Evolutionary conservation across 1,140 invertebrate genomes (phyloP).

Genomic region (Holotrichia oblita): DNA sequence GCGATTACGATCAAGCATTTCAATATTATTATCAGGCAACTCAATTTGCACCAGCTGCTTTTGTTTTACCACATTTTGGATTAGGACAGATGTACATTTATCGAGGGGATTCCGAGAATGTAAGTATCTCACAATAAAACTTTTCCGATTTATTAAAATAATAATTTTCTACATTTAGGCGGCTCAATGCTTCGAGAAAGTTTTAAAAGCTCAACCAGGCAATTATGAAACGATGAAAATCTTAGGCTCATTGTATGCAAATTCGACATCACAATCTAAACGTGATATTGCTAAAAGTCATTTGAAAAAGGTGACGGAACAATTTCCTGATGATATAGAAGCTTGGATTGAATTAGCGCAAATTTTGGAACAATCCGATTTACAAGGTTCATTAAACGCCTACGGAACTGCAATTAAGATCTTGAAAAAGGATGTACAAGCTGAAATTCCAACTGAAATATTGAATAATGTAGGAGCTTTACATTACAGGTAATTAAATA

Average conservation of each 20-base stretch:
- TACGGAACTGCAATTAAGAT: constrained; percentile 95
- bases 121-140: too few species aligned
- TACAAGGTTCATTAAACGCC: constrained; percentile 86
- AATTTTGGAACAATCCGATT: constrained; percentile 95
- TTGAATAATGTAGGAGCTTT: constrained; percentile 97
- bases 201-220: constrained; percentile 94
- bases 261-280: constrained; percentile 88
- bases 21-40: constrained; percentile 99
- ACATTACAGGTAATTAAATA: constrained; percentile 79
- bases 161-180: constrained; percentile 71
- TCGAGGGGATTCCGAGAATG: constrained; percentile 96
- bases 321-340: constrained; percentile 98
- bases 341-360: constrained; percentile 99
- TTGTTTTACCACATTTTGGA: constrained; percentile 97
- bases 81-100: constrained; percentile 99
- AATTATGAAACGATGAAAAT: constrained; percentile 99
- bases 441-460: constrained; percentile 97
- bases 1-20: constrained; percentile 97
- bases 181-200: constrained; percentile 98
- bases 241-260: constrained; percentile 95
- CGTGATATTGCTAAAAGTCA: constrained; percentile 92
- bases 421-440: constrained; percentile 90
- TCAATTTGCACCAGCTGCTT: constrained; percentile 93
- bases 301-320: constrained; percentile 93
- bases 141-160: too few species aligned